Evolutionary conservation across 2,888 invertebrate genomes (phyloP), one percentile per base, ranked within the genome.

Genomic region (Xestia c-nigrum): DNA sequence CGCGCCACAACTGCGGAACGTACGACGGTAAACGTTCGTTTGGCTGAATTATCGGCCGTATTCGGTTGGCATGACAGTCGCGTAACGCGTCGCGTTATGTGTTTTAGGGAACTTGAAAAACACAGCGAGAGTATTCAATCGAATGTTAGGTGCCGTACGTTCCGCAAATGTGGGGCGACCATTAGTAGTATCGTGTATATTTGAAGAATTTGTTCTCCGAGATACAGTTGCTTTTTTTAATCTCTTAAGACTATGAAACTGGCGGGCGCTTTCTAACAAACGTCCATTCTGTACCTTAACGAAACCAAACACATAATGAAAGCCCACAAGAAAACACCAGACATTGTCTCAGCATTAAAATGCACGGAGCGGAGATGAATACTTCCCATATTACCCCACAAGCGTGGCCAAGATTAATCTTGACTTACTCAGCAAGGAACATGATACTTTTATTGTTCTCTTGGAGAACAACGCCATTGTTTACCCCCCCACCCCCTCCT

Each of bases 391-490:
- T 77, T 74, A 84, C 47, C 61, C 50, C 43, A 72, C 72, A 69
- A 74, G 57, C 82, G 63, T 74, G 63, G 85, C 74, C 50, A 70
- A 85, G 76, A 87, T 85, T 85, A 83, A 83, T 86, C 75, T 81
- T 70, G 85, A 85, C 78, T 65, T 83, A 70, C 75, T 74, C 73
- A 76, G 69, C 80, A 85, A 85, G 76, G 81, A 81, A 78, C 83
- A 85, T 81, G 78, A 83, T 85, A 86, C 79, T 86, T 85, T 87
- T 87, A 81, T 87, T 87, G 81, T 87, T 87, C 77, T 71, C 69
- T 66, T 57, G 73, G 76, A 85, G 74, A 81, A 84, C 80, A 72
- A 76, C 68, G 70, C 76, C 38, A 84, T 87, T 87, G 87, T 87
- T 78, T 80, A 50, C 47, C 0, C 50, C 50, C 46, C 66, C 21